A percentile compares a stretch with the other conserved stretches of the same genome.
phyloP scores from a whole-genome alignment of 37 sponge, comb jelly and placozoan species.

The Beroe forskalii region DNA sequence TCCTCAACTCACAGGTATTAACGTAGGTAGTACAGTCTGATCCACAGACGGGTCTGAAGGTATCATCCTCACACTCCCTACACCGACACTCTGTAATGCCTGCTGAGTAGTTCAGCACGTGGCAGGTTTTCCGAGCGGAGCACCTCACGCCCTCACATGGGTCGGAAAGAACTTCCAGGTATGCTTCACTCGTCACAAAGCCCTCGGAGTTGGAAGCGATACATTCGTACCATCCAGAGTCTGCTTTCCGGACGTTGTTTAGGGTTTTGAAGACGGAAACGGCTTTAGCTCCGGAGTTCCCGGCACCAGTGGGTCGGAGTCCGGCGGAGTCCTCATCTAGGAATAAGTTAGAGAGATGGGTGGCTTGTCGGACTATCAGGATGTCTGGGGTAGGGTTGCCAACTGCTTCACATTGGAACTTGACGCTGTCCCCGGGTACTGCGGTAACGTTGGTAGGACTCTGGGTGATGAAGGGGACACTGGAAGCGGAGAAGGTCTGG shows the following conservation, averaged over 20 bases:
- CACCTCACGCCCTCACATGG: not conserved
- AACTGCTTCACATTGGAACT: not conserved
- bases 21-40: constrained; percentile 23
- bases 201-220: not conserved
- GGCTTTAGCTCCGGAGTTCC: not conserved
- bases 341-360: too few species aligned
- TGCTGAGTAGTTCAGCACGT: not conserved
- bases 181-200: not conserved
- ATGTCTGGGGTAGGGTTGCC: constrained; percentile 1
- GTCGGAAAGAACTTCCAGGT: not conserved
- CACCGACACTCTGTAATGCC: not conserved
- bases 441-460: not conserved
- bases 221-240: not conserved
- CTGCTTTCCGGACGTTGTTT: not conserved
- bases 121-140: not conserved
- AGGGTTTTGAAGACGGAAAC: not conserved
- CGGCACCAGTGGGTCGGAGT: not conserved
- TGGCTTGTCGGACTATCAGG: not conserved
- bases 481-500: not conserved
- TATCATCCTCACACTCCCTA: not conserved
- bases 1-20: constrained; percentile 20
- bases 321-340: not conserved
- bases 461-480: not conserved
- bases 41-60: constrained; percentile 11
- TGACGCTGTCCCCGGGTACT: not conserved